phyloP scores from a whole-genome alignment of 2,888 invertebrate species.

The Megamerina dolium region DNA sequence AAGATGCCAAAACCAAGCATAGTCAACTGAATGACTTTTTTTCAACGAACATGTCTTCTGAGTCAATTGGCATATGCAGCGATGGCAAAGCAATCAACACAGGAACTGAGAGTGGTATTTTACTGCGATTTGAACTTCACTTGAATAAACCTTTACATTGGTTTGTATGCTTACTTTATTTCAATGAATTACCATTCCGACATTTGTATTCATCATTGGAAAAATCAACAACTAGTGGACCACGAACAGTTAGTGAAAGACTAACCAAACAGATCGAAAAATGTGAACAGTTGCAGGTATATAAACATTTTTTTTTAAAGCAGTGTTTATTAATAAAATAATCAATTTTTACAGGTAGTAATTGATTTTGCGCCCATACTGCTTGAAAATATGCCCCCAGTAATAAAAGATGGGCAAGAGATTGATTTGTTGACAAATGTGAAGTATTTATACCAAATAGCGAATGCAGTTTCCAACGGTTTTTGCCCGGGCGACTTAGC shows the following conservation, averaged over 20 bases:
- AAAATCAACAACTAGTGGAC: not conserved
- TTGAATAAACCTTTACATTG: not conserved
- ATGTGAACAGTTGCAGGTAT: too few species aligned
- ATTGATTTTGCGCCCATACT: conserved; percentile 51
- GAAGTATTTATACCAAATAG: conserved; percentile 4
- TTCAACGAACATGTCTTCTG: too few species aligned
- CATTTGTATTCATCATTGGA: not conserved
- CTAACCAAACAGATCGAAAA: not conserved
- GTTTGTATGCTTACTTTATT: too few species aligned
- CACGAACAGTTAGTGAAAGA: conserved; percentile 55
- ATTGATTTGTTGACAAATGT: not conserved
- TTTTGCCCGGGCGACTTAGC: conserved; percentile 3
- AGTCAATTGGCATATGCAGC: too few species aligned
- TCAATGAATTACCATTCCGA: too few species aligned
- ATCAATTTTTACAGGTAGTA: conserved; percentile 66
- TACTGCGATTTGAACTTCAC: not conserved
- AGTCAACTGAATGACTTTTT: too few species aligned
- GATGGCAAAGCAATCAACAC: not conserved
- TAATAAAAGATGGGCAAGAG: conserved; percentile 4
- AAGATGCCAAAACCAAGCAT: too few species aligned
- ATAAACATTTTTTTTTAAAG: too few species aligned
- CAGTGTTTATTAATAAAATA: too few species aligned
- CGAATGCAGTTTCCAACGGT: conserved; percentile 1
- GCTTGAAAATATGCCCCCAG: conserved; percentile 4
- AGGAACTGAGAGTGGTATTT: not conserved